Evolutionary conservation across 2,888 invertebrate genomes (phyloP), one percentile per base, ranked within the genome.

Genomic region (Linnaemya tessellans): DNA sequence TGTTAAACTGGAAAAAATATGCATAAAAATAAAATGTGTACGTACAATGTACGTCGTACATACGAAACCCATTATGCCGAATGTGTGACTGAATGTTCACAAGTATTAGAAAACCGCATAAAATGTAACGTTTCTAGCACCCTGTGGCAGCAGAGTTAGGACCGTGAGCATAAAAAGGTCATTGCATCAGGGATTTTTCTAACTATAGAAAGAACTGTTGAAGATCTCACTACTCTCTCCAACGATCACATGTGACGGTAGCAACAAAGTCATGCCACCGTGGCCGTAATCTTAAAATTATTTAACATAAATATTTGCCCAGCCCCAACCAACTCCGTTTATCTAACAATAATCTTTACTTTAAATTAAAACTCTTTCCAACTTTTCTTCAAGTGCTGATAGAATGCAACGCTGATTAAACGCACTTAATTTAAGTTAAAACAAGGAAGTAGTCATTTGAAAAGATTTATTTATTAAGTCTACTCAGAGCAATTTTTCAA

Each of bases 1-100:
- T 60, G 67, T 58, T 49, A 58, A 46, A 62, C 4, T 54, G 41
- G 41, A 18, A 18, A 43, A 65, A 35, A 65, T 15, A 54, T 30
- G 22, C 20, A 70, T 18, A 11, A 81, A 68, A 35, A 65, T 49
- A 5, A 18, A 41, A 49, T 0, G 5, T 38, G 3, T 9, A 58
- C 30, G 10, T 8, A 11, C n/a, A n/a, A n/a, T n/a, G n/a, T n/a
- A n/a, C n/a, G n/a, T n/a, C n/a, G n/a, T n/a, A n/a, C n/a, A n/a
- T n/a, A n/a, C n/a, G n/a, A n/a, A n/a, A n/a, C n/a, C 5, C 30
- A 20, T 25, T 13, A 25, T 25, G 54, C n/a, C 30, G 3, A 25
- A 8, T 22, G 20, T 13, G 22, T 13, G 11, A 22, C 51, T 18
- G 13, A 51, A 51, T 18, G 20, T 7, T 3, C 35, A 11, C 9